phyloP scores from a whole-genome alignment of 1,140 invertebrate genomes.

The Drosophila bipectinata region DNA sequence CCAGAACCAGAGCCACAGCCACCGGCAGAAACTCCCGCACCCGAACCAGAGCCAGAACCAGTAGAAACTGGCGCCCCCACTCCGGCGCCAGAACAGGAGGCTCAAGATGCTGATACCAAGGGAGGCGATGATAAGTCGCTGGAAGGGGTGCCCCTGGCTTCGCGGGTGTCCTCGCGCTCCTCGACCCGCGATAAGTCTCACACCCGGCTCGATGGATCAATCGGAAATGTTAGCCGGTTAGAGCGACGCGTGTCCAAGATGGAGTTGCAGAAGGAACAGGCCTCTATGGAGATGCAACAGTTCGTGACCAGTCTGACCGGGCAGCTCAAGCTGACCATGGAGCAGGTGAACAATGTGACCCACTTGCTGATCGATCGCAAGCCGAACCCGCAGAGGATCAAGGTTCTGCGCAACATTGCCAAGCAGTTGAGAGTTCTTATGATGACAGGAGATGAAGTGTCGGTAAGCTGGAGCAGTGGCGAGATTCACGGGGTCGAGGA shows the following conservation, averaged over 20 bases:
- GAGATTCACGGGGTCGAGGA: conserved; percentile 32
- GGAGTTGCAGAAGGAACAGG: conserved; percentile 60
- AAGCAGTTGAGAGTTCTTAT: conserved; percentile 56
- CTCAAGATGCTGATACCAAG: not conserved
- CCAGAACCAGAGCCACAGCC: not conserved
- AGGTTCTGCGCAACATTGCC: conserved; percentile 48
- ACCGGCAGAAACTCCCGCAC: not conserved
- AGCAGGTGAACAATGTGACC: conserved; percentile 70
- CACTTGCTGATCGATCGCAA: conserved; percentile 64
- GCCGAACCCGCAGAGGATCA: conserved; percentile 44
- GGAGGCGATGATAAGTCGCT: not conserved
- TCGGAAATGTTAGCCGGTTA: conserved; percentile 25
- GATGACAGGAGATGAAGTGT: conserved; percentile 34
- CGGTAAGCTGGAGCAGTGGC: conserved; percentile 56
- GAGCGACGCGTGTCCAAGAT: conserved; percentile 57
- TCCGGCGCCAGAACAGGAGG: not conserved
- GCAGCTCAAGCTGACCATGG: conserved; percentile 66
- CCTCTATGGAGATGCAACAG: conserved; percentile 31
- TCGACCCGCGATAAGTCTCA: conserved; percentile 12
- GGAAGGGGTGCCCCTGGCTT: not conserved
- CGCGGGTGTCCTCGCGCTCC: conserved; percentile 34
- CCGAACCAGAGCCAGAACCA: not conserved
- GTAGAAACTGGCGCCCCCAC: not conserved
- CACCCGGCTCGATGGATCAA: conserved; percentile 34
- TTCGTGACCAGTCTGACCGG: conserved; percentile 36